Conservation (phyloP, 2,888 invertebrate genomes). For the Cantharis lateralis region DNA sequence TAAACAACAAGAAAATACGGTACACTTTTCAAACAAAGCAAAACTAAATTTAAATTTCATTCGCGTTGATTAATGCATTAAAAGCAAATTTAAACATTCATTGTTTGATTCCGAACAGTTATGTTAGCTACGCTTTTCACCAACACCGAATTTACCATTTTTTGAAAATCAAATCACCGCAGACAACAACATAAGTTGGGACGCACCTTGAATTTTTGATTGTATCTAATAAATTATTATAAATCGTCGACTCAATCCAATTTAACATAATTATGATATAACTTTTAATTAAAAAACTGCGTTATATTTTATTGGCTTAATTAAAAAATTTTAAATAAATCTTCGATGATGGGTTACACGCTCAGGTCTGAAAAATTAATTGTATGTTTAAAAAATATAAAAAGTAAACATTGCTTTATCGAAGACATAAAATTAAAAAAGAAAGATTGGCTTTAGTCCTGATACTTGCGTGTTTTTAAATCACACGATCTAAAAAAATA, state of each 20-base stretch:
- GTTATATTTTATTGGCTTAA: neutral
- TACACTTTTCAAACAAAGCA: conserved; percentile 11
- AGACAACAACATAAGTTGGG: neutral
- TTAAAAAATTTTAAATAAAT: neutral
- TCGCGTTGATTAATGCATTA: neutral
- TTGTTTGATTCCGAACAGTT: neutral
- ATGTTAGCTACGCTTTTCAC: neutral
- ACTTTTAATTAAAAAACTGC: neutral
- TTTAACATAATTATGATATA: neutral
- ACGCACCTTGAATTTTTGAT: neutral
- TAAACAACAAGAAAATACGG: conserved; percentile 21
- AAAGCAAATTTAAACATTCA: neutral
- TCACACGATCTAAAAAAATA: neutral
- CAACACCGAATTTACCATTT: neutral
- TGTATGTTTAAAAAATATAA: neutral
- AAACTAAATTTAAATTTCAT: conserved; percentile 4
- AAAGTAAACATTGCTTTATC: neutral
- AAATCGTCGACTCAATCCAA: neutral
- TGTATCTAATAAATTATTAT: neutral
- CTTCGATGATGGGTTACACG: neutral
- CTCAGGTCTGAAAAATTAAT: neutral
- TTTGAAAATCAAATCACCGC: neutral
- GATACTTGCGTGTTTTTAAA: no score
- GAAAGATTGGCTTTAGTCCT: neutral
- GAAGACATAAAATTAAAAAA: neutral